Conservation (phyloP, 92 coral and sea anemone genomes). For the Montipora capitata region DNA sequence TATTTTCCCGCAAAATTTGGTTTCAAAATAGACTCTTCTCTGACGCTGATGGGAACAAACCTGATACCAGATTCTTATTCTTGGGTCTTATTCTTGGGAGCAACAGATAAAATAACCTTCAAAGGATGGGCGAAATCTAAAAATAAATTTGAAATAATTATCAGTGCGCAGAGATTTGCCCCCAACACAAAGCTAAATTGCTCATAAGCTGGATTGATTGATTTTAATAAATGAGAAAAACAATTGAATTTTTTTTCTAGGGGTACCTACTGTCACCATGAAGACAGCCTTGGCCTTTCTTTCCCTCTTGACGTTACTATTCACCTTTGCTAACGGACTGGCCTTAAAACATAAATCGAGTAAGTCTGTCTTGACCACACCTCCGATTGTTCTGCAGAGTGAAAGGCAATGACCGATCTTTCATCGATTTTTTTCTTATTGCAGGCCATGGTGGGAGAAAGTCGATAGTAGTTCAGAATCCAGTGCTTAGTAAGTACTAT, state of each 20-base stretch:
- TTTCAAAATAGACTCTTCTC: too few relatives aligned
- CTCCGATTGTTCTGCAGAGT: not conserved
- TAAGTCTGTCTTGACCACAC: not conserved
- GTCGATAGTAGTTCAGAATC: constrained; percentile 40
- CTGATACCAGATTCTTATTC: too few relatives aligned
- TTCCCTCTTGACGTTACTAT: not conserved
- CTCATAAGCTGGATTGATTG: too few relatives aligned
- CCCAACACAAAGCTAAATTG: too few relatives aligned
- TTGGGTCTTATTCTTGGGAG: too few relatives aligned
- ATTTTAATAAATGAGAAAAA: too few relatives aligned
- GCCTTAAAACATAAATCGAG: constrained; percentile 9
- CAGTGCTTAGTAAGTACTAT: constrained; percentile 32
- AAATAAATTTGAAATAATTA: too few relatives aligned
- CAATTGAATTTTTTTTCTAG: not conserved
- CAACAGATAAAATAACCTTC: too few relatives aligned
- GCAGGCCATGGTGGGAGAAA: constrained; percentile 45
- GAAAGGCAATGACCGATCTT: not conserved
- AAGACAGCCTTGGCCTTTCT: not conserved
- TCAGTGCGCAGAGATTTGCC: too few relatives aligned
- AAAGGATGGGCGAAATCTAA: too few relatives aligned
- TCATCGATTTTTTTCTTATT: not conserved
- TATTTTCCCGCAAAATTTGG: too few relatives aligned
- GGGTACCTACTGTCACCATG: constrained; percentile 25
- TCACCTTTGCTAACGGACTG: not conserved
- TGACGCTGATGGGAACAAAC: too few relatives aligned